Conservation (phyloP, 2,797 vertebrate genomes). For the Oreonectes daqikongensis region DNA sequence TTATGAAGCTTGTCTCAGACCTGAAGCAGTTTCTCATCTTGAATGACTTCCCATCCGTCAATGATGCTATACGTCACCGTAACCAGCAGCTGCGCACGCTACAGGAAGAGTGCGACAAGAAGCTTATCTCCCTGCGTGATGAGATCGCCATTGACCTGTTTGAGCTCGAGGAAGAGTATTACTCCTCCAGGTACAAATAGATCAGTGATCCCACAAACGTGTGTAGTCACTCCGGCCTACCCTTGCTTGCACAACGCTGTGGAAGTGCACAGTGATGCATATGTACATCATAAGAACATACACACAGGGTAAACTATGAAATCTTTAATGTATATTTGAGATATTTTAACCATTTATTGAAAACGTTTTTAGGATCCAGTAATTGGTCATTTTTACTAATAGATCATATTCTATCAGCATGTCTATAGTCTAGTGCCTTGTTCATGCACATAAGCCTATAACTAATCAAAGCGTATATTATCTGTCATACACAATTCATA, state of each 20-base stretch:
- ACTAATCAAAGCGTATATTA: neutral
- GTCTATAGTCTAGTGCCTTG: slow-evolving; percentile 57
- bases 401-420: slow-evolving; percentile 25
- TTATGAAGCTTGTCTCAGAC: slow-evolving; percentile 98
- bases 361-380: neutral
- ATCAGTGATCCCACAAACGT: slow-evolving; percentile 62
- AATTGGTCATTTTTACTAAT: slow-evolving; percentile 5
- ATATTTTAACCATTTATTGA: slow-evolving; percentile 5
- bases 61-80: slow-evolving; percentile 93
- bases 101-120: slow-evolving; percentile 98
- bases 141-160: slow-evolving; percentile 98
- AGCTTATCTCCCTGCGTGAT: slow-evolving; percentile 89
- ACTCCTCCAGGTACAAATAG: slow-evolving; percentile 99
- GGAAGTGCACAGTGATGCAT: slow-evolving; percentile 50
- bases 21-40: slow-evolving; percentile 98
- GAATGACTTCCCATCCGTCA: slow-evolving; percentile 97
- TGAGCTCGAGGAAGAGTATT: slow-evolving; percentile 99
- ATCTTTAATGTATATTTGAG: neutral
- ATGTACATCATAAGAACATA: slow-evolving; percentile 47
- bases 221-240: slow-evolving; percentile 25
- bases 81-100: slow-evolving; percentile 90
- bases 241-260: slow-evolving; percentile 3
- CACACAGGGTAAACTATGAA: slow-evolving; percentile 11
- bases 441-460: neutral
- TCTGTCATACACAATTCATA: neutral